A percentile compares a stretch with the other conserved stretches of the same genome.
These are phyloP conservation scores for Hemicrepidius hirtus DNA, from an alignment of 2,888 invertebrate species.

Conservation along the genomic window DNA sequence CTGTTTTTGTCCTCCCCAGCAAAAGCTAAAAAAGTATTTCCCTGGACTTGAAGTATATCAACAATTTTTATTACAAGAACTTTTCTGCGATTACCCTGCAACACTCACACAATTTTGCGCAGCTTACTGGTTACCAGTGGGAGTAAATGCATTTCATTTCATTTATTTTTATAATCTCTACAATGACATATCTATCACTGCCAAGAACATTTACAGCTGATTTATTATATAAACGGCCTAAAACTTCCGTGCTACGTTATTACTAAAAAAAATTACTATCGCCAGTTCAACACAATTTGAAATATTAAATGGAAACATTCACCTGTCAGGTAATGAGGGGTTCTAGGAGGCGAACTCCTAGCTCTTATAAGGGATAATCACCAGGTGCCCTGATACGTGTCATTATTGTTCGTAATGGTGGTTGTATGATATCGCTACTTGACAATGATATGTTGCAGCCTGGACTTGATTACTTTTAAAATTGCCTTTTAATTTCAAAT, in stretches of 20 bases:
- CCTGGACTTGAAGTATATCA: no score
- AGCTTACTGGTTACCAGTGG: no score
- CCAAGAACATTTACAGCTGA: conserved; percentile 15
- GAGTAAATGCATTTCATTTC: no score
- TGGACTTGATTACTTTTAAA: conserved; percentile 56
- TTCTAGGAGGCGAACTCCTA: conserved; percentile 61
- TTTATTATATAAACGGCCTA: conserved; percentile 41
- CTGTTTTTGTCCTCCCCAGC: no score
- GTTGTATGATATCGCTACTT: conserved; percentile 56
- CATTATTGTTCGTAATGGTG: conserved; percentile 57
- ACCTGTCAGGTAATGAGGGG: conserved; percentile 67
- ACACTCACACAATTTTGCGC: no score
- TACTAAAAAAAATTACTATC: conserved; percentile 43
- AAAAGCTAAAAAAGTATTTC: no score
- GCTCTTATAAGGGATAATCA: conserved; percentile 56
- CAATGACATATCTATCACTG: conserved; percentile 4
- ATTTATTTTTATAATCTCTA: neutral
- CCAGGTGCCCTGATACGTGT: conserved; percentile 58
- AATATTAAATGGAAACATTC: conserved; percentile 64
- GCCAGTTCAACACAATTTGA: conserved; percentile 60
- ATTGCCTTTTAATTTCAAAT: conserved; percentile 51
- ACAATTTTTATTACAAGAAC: no score
- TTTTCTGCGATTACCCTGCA: no score
- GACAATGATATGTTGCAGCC: conserved; percentile 59
- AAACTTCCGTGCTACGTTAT: conserved; percentile 42